Evolutionary conservation across 2,888 invertebrate genomes (phyloP).

Genomic region (Brachyptera putata): DNA sequence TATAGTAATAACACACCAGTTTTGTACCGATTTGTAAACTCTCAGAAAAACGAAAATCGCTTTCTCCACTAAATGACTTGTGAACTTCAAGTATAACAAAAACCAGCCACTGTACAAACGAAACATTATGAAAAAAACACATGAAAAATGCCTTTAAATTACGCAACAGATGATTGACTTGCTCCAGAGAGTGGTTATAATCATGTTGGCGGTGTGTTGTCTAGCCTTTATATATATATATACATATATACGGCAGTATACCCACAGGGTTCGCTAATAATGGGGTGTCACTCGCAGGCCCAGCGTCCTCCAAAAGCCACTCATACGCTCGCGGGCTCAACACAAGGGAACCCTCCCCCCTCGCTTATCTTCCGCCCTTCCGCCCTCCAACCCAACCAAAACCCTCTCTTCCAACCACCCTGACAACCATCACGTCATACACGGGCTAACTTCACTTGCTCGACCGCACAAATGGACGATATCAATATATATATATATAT

Average conservation of each 20-base stretch:
- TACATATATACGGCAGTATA: background rate
- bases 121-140: background rate
- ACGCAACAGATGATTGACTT: background rate
- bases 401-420: background rate
- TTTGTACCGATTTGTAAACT: no score
- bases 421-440: background rate
- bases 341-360: background rate
- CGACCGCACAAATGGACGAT: background rate
- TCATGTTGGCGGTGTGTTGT: no score
- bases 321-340: constrained; percentile 3
- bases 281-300: constrained; percentile 25
- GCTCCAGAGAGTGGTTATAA: no score
- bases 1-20: no score
- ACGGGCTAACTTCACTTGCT: background rate
- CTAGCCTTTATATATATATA: background rate
- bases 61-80: no score
- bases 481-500: no score
- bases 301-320: background rate
- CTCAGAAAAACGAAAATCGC: no score
- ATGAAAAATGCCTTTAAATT: no score
- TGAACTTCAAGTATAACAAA: background rate
- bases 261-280: constrained; percentile 23
- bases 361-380: background rate
- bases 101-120: background rate
- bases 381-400: background rate